These are phyloP conservation scores for Loxodonta africana DNA, from an alignment of 2,113 vertebrate genomes.

Conservation along the genomic window DNA sequence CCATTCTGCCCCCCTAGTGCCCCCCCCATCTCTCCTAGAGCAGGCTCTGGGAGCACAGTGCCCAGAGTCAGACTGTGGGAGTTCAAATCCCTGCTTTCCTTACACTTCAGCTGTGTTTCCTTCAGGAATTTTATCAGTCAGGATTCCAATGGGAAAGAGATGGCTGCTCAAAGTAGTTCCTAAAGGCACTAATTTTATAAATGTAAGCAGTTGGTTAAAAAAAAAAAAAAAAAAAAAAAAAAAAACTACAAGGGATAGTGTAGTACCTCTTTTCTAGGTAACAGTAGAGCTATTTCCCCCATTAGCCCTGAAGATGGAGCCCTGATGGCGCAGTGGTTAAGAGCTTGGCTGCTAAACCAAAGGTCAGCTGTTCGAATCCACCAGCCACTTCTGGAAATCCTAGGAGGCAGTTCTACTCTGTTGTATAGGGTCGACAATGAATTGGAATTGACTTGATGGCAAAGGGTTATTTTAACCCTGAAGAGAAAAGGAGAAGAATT, in stretches of 20 bases:
- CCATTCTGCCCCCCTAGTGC: rapidly evolving
- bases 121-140: neutral
- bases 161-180: neutral
- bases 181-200: neutral
- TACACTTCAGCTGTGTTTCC: neutral
- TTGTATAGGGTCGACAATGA: too few relatives aligned
- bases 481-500: neutral
- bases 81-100: neutral
- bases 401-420: too few relatives aligned
- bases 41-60: neutral
- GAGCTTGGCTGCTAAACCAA: too few relatives aligned
- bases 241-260: neutral
- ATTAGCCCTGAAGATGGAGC: neutral
- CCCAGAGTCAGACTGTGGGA: neutral
- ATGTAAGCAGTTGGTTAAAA: neutral
- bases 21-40: too few relatives aligned
- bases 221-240: neutral
- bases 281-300: neutral
- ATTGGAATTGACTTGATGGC: too few relatives aligned
- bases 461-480: neutral
- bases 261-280: neutral
- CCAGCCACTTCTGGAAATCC: too few relatives aligned
- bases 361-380: too few relatives aligned
- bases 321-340: too few relatives aligned
- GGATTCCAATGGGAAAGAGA: neutral